Evolutionary conservation across 2,797 vertebrate species (phyloP), one percentile per base, ranked within the genome.

Genomic region (Rhynchonycteris naso): DNA sequence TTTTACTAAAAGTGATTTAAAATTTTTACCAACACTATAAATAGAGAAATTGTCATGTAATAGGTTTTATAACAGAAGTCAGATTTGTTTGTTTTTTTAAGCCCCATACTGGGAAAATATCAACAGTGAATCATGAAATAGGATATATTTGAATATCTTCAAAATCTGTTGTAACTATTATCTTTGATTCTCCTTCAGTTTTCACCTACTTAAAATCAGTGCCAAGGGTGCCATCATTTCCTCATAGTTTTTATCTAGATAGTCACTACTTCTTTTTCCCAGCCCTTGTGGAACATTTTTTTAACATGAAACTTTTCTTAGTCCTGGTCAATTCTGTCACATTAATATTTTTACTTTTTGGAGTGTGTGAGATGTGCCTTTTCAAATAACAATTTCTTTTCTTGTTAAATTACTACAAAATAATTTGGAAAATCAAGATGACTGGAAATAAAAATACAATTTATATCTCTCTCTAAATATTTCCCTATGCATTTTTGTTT

Each of bases 321-420:
- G 79, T 90, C 26, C 26, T 76, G 66, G 22, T 8, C 35, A 43
- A 3, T 61, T 80, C 21, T 91, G 12, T 33, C 10, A 24, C 47
- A 74, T 14, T 88, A 52, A 72, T 43, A 26, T 86, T 22, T 92
- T 69, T 71, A 61, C 35, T 66, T 85, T 86, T 13, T 56, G 47
- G 54, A 30, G 19, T 54, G 88, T 56, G 43, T 59, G 30, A 38
- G 54, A 30, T 4, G 18, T 75, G 19, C 54, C 50, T 85, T 92
- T 93, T 74, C 33, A 93, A 72, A 18, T 66, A 80, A 26, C 52
- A 90, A 0, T 65, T 50, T n/a, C 22, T 74, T 56, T 13, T 92
- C 86, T 92, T 81, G 28, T 76, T 85, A 88, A 79, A 50, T 47
- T 26, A 33, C n/a, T 87, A 50, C 50, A 87, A 88, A 91, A 61